Percentiles rank a stretch among this genome's conserved stretches.
These are phyloP conservation scores for Phataginus tricuspis DNA, from an alignment of 2,797 vertebrate genomes.

Conservation along the genomic window DNA sequence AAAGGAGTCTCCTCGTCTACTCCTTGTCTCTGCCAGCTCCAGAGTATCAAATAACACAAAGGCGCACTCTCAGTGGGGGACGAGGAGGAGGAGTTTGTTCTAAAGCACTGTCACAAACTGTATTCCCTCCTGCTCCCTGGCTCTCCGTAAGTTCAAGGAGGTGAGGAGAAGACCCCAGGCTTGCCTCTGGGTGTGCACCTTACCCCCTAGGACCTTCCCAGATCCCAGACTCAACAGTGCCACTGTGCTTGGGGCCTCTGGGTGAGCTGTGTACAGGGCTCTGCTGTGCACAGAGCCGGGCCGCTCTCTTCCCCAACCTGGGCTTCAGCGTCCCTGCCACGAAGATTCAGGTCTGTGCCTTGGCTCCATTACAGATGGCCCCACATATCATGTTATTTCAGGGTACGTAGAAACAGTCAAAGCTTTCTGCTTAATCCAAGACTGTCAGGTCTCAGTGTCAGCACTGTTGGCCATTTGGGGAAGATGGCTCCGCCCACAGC, in stretches of 20 bases:
- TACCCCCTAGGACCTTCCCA: neutral
- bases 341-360: neutral
- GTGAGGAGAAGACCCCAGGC: no score
- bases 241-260: no score
- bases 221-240: neutral
- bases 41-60: neutral
- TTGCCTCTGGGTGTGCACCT: neutral
- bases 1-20: neutral
- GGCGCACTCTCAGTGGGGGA: neutral
- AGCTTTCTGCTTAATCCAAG: neutral
- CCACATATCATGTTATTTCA: neutral
- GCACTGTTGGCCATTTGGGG: accelerated
- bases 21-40: neutral
- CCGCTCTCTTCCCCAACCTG: accelerated
- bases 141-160: neutral
- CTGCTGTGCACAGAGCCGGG: neutral
- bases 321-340: neutral
- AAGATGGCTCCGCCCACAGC: neutral
- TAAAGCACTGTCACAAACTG: neutral
- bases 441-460: neutral
- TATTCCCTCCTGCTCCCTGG: neutral
- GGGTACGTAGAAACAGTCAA: neutral
- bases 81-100: neutral
- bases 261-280: accelerated
- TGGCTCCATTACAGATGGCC: neutral